These are phyloP conservation scores for Phthorimaea operculella DNA, from an alignment of 1,140 invertebrate species.

Conservation along the genomic window DNA sequence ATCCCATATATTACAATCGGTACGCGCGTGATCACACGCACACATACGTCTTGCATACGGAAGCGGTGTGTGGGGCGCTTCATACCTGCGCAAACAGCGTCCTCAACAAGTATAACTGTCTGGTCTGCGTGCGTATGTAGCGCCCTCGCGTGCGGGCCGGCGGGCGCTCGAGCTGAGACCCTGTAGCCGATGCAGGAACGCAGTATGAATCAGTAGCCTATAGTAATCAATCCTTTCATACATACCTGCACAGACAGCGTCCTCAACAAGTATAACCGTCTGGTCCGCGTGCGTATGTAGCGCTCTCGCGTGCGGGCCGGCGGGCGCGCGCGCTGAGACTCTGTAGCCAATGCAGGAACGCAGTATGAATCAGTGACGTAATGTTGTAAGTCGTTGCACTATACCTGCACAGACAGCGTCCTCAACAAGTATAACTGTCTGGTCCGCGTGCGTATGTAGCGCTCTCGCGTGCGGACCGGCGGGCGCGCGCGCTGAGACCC, in stretches of 20 bases:
- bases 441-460: constrained; percentile 48
- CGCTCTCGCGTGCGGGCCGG: constrained; percentile 47
- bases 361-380: too few species aligned
- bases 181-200: too few species aligned
- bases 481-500: constrained; percentile 24
- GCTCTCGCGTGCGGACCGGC: constrained; percentile 49
- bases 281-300: constrained; percentile 52
- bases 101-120: constrained; percentile 46
- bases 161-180: constrained; percentile 22
- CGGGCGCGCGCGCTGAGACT: constrained; percentile 22
- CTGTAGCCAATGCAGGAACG: too few species aligned
- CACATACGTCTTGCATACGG: too few species aligned
- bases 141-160: constrained; percentile 47
- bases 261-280: constrained; percentile 46
- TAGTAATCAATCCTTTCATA: too few species aligned
- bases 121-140: constrained; percentile 52
- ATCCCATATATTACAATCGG: too few species aligned
- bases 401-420: constrained; percentile 44
- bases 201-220: too few species aligned
- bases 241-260: constrained; percentile 43
- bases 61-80: too few species aligned
- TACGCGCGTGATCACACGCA: too few species aligned
- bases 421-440: constrained; percentile 46
- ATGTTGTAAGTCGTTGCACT: too few species aligned
- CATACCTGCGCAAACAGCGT: constrained; percentile 43